A percentile compares a stretch with the other conserved stretches of the same genome.
Conservation (phyloP, 2,888 invertebrate species). For the Eupithecia subumbrata region DNA sequence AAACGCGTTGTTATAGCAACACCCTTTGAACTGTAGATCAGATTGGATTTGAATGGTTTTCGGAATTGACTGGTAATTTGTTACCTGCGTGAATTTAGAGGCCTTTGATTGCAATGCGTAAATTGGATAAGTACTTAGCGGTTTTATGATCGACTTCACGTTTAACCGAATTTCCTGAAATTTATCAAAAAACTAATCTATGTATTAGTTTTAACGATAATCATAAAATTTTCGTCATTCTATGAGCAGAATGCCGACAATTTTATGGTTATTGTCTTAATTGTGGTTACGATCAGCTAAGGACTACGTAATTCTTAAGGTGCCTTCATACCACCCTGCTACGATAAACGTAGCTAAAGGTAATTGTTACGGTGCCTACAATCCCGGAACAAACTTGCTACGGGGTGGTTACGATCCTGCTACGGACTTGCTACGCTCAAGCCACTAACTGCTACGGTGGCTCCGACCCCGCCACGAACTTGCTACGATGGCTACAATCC, state of each 20-base stretch:
- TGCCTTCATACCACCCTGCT: not conserved
- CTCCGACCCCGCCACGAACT: not conserved
- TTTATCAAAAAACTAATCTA: too few relatives aligned
- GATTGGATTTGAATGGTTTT: conserved; percentile 32
- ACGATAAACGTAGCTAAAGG: not conserved
- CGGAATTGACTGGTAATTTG: conserved; percentile 35
- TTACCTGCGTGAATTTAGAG: conserved; percentile 30
- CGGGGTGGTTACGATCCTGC: not conserved
- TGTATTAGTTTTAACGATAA: too few relatives aligned
- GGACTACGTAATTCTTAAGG: not conserved
- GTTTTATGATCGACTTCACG: conserved; percentile 13
- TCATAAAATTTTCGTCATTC: too few relatives aligned
- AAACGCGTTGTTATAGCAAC: conserved; percentile 61
- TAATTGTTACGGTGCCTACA: not conserved
- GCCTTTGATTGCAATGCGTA: conserved; percentile 20
- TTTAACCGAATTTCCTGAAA: not conserved
- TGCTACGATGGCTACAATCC: not conserved
- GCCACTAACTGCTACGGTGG: not conserved
- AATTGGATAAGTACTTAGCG: conserved; percentile 17
- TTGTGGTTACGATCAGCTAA: not conserved
- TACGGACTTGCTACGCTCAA: not conserved
- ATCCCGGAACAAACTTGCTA: not conserved
- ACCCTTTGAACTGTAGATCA: conserved; percentile 46
- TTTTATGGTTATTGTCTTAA: not conserved
- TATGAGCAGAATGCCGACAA: not conserved